Percentiles rank a stretch among this genome's conserved stretches.
Conservation (phyloP, 1,140 invertebrate genomes). For the Drosophila ambigua region DNA sequence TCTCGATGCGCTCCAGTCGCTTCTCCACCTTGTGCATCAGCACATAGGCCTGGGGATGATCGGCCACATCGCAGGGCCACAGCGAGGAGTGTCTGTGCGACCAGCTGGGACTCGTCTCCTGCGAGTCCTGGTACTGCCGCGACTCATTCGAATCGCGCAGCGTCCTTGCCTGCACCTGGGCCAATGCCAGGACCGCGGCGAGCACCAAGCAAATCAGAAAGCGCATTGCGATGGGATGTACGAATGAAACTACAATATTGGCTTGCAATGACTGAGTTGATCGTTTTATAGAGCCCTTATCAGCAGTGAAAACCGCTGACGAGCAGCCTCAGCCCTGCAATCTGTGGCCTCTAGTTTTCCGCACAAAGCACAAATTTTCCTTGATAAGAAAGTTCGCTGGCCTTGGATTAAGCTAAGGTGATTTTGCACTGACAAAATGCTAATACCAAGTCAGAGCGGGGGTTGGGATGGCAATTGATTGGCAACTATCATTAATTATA, state of each 20-base stretch:
- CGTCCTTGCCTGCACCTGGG: constrained; percentile 15
- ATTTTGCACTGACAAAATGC: too few species aligned
- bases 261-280: too few species aligned
- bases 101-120: constrained; percentile 30
- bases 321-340: too few species aligned
- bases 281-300: constrained; percentile 27
- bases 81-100: constrained; percentile 22
- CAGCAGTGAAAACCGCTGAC: background rate
- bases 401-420: too few species aligned
- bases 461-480: too few species aligned
- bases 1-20: constrained; percentile 42
- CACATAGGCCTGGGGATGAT: constrained; percentile 36
- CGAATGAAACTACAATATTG: background rate
- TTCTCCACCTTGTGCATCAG: constrained; percentile 65
- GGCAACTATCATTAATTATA: too few species aligned
- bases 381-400: too few species aligned
- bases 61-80: constrained; percentile 59
- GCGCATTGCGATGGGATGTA: constrained; percentile 31
- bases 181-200: constrained; percentile 20
- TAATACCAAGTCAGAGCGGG: too few species aligned
- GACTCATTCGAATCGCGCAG: constrained; percentile 20
- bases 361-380: too few species aligned
- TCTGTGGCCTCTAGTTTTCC: too few species aligned
- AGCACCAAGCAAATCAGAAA: constrained; percentile 24
- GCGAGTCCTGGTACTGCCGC: background rate